A percentile compares a stretch with the other conserved stretches of the same genome.
Evolutionary conservation across 2,888 invertebrate species (phyloP).

Genomic region (Drosophila multiciliata): DNA sequence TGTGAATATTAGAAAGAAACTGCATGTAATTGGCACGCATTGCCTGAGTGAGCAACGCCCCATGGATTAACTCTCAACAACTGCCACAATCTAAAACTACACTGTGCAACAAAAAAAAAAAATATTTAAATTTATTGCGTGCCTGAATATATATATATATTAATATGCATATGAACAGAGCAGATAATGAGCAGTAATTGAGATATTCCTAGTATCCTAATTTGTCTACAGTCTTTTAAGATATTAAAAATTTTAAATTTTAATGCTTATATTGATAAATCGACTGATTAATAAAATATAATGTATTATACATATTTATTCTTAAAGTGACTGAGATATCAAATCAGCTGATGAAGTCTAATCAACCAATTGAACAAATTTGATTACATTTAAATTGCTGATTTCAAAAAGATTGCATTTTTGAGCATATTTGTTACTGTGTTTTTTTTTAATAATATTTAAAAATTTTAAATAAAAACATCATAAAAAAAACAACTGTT

Average conservation of each 20-base stretch:
- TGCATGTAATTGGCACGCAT: slow-evolving; percentile 72
- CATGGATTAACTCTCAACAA: slow-evolving; percentile 5
- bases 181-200: neutral
- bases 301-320: neutral
- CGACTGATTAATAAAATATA: neutral
- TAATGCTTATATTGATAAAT: neutral
- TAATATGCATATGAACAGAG: neutral
- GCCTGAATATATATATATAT: neutral
- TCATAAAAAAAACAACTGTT: neutral
- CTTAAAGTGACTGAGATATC: neutral
- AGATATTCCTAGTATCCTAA: neutral
- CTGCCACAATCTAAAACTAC: slow-evolving; percentile 27
- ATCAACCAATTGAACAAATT: neutral
- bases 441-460: neutral
- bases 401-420: neutral
- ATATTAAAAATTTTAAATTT: neutral
- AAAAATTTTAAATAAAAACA: neutral
- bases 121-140: neutral
- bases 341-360: neutral
- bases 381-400: neutral
- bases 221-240: neutral
- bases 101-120: slow-evolving; percentile 23
- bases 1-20: slow-evolving; percentile 47
- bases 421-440: neutral
- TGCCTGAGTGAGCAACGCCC: slow-evolving; percentile 38